Percentiles rank a stretch among this genome's conserved stretches.
These are phyloP conservation scores for Lepidochitona cinerea DNA, from an alignment of 2,888 invertebrate species.

Conservation along the genomic window DNA sequence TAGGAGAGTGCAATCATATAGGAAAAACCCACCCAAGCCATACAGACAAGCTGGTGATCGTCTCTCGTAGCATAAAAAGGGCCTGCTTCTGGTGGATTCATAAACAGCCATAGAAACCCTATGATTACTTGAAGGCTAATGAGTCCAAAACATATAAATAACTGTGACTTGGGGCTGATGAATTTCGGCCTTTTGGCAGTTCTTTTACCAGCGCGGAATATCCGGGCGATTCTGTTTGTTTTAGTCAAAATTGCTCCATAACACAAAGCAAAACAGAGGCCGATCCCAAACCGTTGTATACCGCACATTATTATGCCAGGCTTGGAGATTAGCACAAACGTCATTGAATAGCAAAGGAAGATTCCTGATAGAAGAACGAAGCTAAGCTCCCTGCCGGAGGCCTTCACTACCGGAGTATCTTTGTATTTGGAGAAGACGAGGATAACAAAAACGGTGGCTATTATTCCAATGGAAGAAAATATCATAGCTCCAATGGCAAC, in stretches of 20 bases:
- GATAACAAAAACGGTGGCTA: slow-evolving; percentile 65
- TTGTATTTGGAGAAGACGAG: slow-evolving; percentile 68
- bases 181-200: slow-evolving; percentile 71
- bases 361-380: slow-evolving; percentile 70
- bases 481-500: slow-evolving; percentile 96
- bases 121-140: slow-evolving; percentile 76
- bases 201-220: slow-evolving; percentile 70
- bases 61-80: slow-evolving; percentile 92
- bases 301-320: slow-evolving; percentile 69
- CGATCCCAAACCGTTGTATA: slow-evolving; percentile 69
- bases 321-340: slow-evolving; percentile 69
- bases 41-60: slow-evolving; percentile 92
- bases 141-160: slow-evolving; percentile 70
- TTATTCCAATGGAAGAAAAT: slow-evolving; percentile 69
- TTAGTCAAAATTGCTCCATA: slow-evolving; percentile 72
- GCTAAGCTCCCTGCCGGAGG: slow-evolving; percentile 71
- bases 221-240: slow-evolving; percentile 70
- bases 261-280: slow-evolving; percentile 70
- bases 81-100: slow-evolving; percentile 90
- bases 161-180: slow-evolving; percentile 72
- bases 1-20: slow-evolving; percentile 80
- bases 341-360: slow-evolving; percentile 68
- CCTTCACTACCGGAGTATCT: slow-evolving; percentile 71
- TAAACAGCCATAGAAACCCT: slow-evolving; percentile 92
- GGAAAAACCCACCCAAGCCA: slow-evolving; percentile 75